These are phyloP conservation scores for Tricholaema leucomelas DNA, from an alignment of 2,113 vertebrate genomes.

Conservation along the genomic window DNA sequence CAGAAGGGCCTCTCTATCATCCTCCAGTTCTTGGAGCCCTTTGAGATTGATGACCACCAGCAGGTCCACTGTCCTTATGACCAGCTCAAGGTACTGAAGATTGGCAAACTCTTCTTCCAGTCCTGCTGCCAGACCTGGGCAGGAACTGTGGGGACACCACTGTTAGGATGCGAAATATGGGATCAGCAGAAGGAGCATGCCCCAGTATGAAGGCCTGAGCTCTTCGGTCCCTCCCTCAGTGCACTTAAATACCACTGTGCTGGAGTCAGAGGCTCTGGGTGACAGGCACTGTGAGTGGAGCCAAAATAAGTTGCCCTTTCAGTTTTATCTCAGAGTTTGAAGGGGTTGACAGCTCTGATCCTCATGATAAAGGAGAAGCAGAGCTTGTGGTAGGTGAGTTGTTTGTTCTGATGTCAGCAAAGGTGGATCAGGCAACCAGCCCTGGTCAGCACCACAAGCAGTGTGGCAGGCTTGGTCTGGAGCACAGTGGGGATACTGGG, in stretches of 20 bases:
- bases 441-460: neutral
- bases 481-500: neutral
- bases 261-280: neutral
- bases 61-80: constrained; percentile 80
- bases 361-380: neutral
- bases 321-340: neutral
- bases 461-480: neutral
- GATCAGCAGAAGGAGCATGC: neutral
- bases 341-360: neutral
- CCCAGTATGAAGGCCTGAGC: neutral
- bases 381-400: neutral
- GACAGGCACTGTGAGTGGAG: neutral
- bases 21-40: constrained; percentile 75
- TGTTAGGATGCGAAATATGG: neutral
- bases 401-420: neutral
- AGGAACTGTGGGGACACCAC: neutral
- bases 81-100: constrained; percentile 76
- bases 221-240: neutral
- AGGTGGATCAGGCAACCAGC: neutral
- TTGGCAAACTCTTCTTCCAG: neutral
- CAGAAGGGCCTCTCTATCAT: constrained; percentile 70
- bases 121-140: neutral
- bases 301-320: neutral
- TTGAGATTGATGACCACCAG: constrained; percentile 82
- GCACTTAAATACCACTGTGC: neutral